A percentile compares a stretch with the other conserved stretches of the same genome.
Conservation (phyloP, 2,797 vertebrate genomes). For the Pristis pectinata region DNA sequence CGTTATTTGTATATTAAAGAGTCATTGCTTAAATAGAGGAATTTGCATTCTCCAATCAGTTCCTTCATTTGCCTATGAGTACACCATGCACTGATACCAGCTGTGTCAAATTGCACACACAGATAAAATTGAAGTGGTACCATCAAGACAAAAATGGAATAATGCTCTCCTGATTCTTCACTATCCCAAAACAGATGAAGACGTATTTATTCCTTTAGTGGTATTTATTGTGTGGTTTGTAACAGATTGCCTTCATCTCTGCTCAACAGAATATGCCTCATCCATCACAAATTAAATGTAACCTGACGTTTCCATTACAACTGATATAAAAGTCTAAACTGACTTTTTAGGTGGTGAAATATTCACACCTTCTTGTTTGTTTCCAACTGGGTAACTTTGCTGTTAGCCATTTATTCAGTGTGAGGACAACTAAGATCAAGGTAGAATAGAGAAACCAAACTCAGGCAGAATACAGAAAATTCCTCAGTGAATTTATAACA, state of each 20-base stretch:
- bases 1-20: background rate
- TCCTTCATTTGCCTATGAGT: background rate
- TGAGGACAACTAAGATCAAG: background rate
- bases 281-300: background rate
- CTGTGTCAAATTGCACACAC: background rate
- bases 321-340: background rate
- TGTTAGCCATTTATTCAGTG: background rate
- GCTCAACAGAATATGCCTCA: background rate
- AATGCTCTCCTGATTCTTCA: background rate
- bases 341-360: background rate
- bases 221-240: background rate
- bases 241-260: background rate
- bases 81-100: background rate
- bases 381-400: background rate
- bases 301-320: slow-evolving; percentile 12
- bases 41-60: background rate
- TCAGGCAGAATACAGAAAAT: background rate
- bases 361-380: background rate
- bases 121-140: background rate
- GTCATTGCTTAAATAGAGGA: background rate
- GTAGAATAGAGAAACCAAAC: background rate
- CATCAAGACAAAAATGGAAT: background rate
- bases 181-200: background rate
- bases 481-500: background rate
- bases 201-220: background rate